Evolutionary conservation across 2,797 vertebrate species (phyloP).

Genomic region (Bryconaethiops microstoma): DNA sequence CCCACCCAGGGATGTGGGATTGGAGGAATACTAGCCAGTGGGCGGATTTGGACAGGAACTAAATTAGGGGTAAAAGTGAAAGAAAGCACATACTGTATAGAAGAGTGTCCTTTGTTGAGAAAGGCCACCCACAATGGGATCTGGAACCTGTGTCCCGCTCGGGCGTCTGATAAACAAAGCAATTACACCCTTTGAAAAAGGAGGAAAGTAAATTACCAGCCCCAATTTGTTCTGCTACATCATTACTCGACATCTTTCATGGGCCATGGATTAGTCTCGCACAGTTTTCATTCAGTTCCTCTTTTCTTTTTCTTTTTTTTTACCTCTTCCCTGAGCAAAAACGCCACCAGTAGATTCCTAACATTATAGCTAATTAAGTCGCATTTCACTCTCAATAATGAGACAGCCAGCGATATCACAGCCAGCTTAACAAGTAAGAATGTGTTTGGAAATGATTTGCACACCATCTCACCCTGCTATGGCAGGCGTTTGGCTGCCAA

Average conservation of each 20-base stretch:
- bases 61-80: no score
- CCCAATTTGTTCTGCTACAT: slow-evolving; percentile 58
- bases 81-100: no score
- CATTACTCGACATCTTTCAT: slow-evolving; percentile 59
- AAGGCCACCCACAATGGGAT: not conserved
- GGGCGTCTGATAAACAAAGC: slow-evolving; percentile 62
- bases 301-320: slow-evolving; percentile 61
- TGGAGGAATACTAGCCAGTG: no score
- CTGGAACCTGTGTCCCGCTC: slow-evolving; percentile 43
- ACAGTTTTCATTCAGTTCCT: slow-evolving; percentile 65
- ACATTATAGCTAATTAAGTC: slow-evolving; percentile 75
- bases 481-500: not conserved
- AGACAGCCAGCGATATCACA: slow-evolving; percentile 24
- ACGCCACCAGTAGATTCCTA: slow-evolving; percentile 65
- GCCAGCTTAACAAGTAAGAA: slow-evolving; percentile 46
- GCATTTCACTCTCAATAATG: slow-evolving; percentile 77
- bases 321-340: slow-evolving; percentile 59
- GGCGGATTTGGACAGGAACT: no score
- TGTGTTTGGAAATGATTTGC: not conserved
- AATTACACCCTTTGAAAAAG: slow-evolving; percentile 61
- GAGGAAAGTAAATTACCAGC: slow-evolving; percentile 45
- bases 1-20: no score
- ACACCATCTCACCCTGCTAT: not conserved
- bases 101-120: not conserved
- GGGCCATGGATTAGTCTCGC: slow-evolving; percentile 50